Percentiles rank a stretch among this genome's conserved stretches.
These are phyloP conservation scores for Crossocerus cetratus DNA, from an alignment of 2,888 invertebrate species.

Conservation along the genomic window DNA sequence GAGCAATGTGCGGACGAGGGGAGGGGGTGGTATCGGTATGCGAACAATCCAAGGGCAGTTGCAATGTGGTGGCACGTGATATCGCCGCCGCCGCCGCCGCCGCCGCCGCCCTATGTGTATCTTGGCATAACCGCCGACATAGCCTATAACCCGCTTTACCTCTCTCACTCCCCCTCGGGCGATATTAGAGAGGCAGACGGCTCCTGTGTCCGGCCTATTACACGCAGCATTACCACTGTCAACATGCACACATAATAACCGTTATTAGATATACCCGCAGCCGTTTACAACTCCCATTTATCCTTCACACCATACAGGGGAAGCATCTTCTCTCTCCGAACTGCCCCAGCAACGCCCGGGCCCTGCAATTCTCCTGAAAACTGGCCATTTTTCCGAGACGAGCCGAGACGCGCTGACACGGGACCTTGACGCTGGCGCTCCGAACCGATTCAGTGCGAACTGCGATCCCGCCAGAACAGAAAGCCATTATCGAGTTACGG, in stretches of 20 bases:
- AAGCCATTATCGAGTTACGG: background rate
- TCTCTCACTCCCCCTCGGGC: constrained; percentile 17
- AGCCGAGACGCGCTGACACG: no score
- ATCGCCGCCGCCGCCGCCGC: constrained; percentile 22
- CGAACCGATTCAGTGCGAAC: no score
- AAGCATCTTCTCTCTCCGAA: no score
- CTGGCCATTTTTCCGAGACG: no score
- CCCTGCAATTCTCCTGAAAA: no score
- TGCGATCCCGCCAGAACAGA: background rate
- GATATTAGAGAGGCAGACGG: constrained; percentile 43
- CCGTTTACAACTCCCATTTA: constrained; percentile 50
- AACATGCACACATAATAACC: constrained; percentile 71
- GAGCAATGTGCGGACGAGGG: background rate
- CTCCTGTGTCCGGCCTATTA: constrained; percentile 60
- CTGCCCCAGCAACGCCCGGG: no score
- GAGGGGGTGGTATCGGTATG: constrained; percentile 16
- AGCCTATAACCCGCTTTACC: constrained; percentile 41
- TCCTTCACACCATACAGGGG: constrained; percentile 51
- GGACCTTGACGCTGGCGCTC: no score
- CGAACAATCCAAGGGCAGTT: constrained; percentile 14
- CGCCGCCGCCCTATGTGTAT: constrained; percentile 32
- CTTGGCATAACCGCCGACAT: constrained; percentile 38
- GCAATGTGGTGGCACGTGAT: constrained; percentile 28
- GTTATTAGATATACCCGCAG: constrained; percentile 67
- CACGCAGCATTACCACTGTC: constrained; percentile 71